Percentiles rank a stretch among this genome's conserved stretches.
These are phyloP conservation scores for Miniopterus natalensis DNA, from an alignment of 2,113 vertebrate genomes.

Conservation along the genomic window DNA sequence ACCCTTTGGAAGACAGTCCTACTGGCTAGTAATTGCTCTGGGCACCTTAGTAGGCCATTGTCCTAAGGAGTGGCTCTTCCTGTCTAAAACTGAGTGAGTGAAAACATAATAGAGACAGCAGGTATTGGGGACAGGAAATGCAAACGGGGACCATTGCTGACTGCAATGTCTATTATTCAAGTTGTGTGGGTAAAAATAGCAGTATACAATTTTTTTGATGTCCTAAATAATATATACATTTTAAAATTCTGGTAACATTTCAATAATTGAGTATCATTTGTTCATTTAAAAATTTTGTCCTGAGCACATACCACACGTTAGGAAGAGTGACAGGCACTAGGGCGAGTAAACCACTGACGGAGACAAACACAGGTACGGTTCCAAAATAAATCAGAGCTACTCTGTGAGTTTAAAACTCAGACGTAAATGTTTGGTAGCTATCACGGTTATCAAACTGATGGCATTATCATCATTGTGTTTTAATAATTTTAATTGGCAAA, in stretches of 20 bases:
- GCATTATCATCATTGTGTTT: neutral
- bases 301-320: neutral
- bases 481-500: neutral
- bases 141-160: neutral
- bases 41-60: neutral
- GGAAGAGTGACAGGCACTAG: neutral
- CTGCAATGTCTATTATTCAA: neutral
- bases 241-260: neutral
- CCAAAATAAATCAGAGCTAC: neutral
- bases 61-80: neutral
- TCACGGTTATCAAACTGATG: neutral
- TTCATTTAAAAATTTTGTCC: constrained; percentile 7
- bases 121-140: neutral
- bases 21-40: neutral
- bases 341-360: neutral
- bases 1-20: neutral
- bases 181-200: neutral
- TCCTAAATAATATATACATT: constrained; percentile 3
- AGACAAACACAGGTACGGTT: neutral
- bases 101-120: neutral
- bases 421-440: neutral
- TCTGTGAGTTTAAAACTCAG: neutral
- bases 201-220: neutral
- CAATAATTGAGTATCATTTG: neutral
- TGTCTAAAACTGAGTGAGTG: neutral